Conservation (phyloP, 2,797 vertebrate genomes). For the Parotocinclus haroldoi region DNA sequence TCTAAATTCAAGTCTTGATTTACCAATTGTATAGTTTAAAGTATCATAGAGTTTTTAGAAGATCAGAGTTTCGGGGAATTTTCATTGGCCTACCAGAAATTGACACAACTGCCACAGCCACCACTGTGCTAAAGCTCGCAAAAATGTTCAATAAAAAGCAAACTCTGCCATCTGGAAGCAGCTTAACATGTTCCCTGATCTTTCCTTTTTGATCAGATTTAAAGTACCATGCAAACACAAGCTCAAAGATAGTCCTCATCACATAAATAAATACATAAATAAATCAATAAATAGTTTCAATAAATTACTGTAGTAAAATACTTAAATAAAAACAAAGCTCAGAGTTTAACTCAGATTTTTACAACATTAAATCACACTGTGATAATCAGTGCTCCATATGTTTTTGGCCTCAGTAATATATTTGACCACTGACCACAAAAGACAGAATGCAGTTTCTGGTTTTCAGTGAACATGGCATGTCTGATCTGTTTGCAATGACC, state of each 20-base stretch:
- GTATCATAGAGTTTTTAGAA: too few relatives aligned
- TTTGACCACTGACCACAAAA: background rate
- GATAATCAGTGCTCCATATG: too few relatives aligned
- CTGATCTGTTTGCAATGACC: conserved; percentile 1
- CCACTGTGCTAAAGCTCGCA: background rate
- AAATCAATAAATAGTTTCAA: conserved; percentile 60
- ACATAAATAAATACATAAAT: conserved; percentile 54
- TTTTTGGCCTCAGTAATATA: background rate
- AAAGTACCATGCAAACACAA: background rate
- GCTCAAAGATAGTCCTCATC: background rate
- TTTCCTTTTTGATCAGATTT: conserved; percentile 10
- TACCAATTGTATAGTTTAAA: too few relatives aligned
- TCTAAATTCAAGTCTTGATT: too few relatives aligned
- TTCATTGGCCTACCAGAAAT: background rate
- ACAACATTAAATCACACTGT: conserved; percentile 7
- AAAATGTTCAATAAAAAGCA: conserved; percentile 2
- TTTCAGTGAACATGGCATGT: conserved; percentile 16
- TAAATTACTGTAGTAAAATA: conserved; percentile 47
- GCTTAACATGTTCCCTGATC: conserved; percentile 30
- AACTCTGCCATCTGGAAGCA: conserved; percentile 30
- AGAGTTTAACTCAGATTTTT: background rate
- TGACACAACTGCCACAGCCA: background rate
- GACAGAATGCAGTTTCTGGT: conserved; percentile 17
- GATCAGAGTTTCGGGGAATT: background rate
- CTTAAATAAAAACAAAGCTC: too few relatives aligned